Evolutionary conservation across 2,797 vertebrate genomes (phyloP), one percentile per base, ranked within the genome.

Genomic region (Onychomys torridus): DNA sequence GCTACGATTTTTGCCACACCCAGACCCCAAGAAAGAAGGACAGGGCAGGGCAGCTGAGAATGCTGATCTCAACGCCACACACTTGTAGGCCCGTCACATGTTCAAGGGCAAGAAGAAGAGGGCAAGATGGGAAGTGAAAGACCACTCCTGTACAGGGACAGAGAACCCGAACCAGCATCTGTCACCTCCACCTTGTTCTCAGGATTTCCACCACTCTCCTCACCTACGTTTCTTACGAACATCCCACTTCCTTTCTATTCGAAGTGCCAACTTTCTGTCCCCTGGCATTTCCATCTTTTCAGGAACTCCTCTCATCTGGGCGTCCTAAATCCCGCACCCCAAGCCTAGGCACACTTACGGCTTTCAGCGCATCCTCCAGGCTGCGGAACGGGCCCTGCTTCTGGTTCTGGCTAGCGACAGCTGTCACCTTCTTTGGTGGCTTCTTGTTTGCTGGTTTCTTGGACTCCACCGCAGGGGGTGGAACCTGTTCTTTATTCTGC

Each of bases 401-500:
- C 84, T 59, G 59, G 0, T 13, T 81, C 40, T 93, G 98, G 96
- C 59, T 95, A 69, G 84, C 11, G 71, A 40, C 97, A 0, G 97
- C 27, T 0, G 97, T 11, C 0, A 96, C 19, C 76, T 99, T 99
- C 98, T 99, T 99, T 0, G 97, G 25, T 1, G 95, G 98, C 97
- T 99, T 99, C 2, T 93, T 98, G 0, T 96, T 5, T 0, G 96
- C 97, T 8, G 98, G 97, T 95, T 98, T 99, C 94, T 99, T 99
- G 75, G 93, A 98, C 43, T 98, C 99, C 77, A 92, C 98, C 0
- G 97, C 97, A 0, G 98, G 97, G 0, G 99, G 99, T 0, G 99
- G 99, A 21, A 99, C 99, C 98, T 99, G 99, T 98, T 99, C 99
- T 98, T 99, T 99, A 98, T 99, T 99, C 98, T 99, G 99, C 96